Conservation (phyloP, 2,888 invertebrate genomes). For the Scaptomyza parva region DNA sequence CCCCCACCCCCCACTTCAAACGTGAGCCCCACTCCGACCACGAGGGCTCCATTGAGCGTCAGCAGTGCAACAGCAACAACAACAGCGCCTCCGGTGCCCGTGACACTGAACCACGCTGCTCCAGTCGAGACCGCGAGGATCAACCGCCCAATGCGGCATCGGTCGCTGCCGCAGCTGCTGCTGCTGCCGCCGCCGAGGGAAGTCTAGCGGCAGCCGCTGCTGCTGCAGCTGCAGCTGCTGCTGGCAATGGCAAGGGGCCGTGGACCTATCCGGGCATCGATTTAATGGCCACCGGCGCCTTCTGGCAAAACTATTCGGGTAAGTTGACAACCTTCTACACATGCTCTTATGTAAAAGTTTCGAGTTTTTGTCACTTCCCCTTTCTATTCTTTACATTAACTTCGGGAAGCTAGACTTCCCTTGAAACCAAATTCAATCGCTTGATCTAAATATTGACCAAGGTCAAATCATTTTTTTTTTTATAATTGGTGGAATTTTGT, state of each 20-base stretch:
- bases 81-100: slow-evolving; percentile 14
- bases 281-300: slow-evolving; percentile 93
- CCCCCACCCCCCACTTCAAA: slow-evolving; percentile 82
- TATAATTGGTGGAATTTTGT: slow-evolving; percentile 4
- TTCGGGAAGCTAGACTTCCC: too few relatives aligned
- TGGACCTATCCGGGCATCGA: slow-evolving; percentile 91
- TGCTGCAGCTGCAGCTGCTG: slow-evolving; percentile 81
- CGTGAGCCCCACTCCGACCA: slow-evolving; percentile 83
- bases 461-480: background rate
- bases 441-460: background rate
- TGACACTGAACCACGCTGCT: slow-evolving; percentile 70
- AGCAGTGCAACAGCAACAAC: slow-evolving; percentile 39
- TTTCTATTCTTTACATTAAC: too few relatives aligned
- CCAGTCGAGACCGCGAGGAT: slow-evolving; percentile 79
- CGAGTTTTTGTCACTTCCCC: too few relatives aligned
- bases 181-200: slow-evolving; percentile 79
- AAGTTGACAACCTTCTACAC: too few relatives aligned
- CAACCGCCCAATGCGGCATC: slow-evolving; percentile 83
- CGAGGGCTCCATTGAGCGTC: slow-evolving; percentile 78
- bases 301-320: slow-evolving; percentile 97
- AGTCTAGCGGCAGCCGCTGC: slow-evolving; percentile 80
- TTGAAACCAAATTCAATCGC: too few relatives aligned
- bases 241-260: slow-evolving; percentile 85
- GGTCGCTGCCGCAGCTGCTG: slow-evolving; percentile 70
- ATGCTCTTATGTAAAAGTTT: too few relatives aligned